Percentiles rank a stretch among this genome's conserved stretches.
phyloP scores from a whole-genome alignment of 1,140 invertebrate species.

The Akabosia matsudoensis region DNA sequence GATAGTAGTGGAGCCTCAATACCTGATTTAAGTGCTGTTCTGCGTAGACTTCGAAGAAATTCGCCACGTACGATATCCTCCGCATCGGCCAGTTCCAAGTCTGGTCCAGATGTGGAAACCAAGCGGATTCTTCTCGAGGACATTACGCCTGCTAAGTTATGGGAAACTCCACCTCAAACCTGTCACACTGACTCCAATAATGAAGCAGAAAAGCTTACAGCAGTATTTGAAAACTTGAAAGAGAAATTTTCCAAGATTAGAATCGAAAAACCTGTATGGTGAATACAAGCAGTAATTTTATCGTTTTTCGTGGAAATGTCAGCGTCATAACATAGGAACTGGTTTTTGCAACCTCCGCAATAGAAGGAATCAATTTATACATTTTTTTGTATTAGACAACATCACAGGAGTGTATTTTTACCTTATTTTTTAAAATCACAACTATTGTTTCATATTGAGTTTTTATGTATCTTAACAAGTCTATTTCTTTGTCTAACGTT shows the following conservation, averaged over 20 bases:
- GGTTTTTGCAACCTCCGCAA: too few species aligned
- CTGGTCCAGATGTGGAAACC: background rate
- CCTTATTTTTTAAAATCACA: too few species aligned
- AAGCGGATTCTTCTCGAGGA: background rate
- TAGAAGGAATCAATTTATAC: too few species aligned
- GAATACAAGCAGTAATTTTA: background rate
- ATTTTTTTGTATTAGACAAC: too few species aligned
- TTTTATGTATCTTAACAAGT: too few species aligned
- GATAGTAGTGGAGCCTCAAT: background rate
- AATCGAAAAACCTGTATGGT: slow-evolving; percentile 25
- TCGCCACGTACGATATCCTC: background rate
- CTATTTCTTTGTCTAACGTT: too few species aligned
- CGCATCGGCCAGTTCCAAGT: background rate
- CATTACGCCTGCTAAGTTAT: background rate
- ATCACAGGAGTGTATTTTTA: too few species aligned
- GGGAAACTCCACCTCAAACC: background rate
- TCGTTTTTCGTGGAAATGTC: too few species aligned
- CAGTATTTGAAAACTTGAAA: slow-evolving; percentile 4
- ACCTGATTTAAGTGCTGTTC: background rate
- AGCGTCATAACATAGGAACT: too few species aligned
- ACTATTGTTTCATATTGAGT: too few species aligned
- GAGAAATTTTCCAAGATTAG: slow-evolving; percentile 18
- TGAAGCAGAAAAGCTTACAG: background rate
- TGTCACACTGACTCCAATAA: background rate
- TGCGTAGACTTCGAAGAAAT: background rate